Evolutionary conservation across 2,797 vertebrate species (phyloP), one percentile per base, ranked within the genome.

Genomic region (Microctenopoma stevenorrisi): DNA sequence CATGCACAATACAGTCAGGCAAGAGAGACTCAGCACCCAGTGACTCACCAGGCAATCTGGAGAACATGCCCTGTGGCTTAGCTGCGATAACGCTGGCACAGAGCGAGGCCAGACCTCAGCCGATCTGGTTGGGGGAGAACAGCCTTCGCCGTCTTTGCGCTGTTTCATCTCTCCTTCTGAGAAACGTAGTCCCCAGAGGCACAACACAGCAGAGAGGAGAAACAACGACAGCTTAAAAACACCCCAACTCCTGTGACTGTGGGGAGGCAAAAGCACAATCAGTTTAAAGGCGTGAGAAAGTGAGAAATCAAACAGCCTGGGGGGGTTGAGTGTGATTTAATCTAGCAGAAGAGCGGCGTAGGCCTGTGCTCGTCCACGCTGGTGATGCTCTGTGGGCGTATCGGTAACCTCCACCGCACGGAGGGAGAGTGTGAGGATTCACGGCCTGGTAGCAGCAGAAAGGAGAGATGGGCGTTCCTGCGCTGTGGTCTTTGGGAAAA

Each of bases 1-100:
- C 81, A 75, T 78, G 79, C 82, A 84, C 79, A 77, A 74, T 59
- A 42, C 81, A 50, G 71, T 82, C 73, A 83, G 65, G 79, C 78
- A 76, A 68, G 77, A 74, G 69, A 78, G 83, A 85, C 85, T 89
- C 83, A 64, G 82, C 86, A 82, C 78, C 81, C 69, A 57, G 84
- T 94, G 92, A 94, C 71, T 94, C 91, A 93, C 86, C 78, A 89
- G 85, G 89, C 92, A 92, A 93, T 92, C 92, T 93, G 91, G 89
- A 94, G 90, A 92, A 91, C 89, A 90, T 87, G 89, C 90, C 91
- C 91, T 72, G 76, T 85, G 87, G 91, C 84, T 82, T 55, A 88
- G 89, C 89, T 91, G 91, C 76, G 88, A 93, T 92, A 81, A 79
- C 87, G 59, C 81, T 91, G 87, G 88, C 90, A 88, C 73, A 53